Percentiles rank a stretch among this genome's conserved stretches.
phyloP scores from a whole-genome alignment of 2,113 vertebrate genomes.

The Xerus inauris region DNA sequence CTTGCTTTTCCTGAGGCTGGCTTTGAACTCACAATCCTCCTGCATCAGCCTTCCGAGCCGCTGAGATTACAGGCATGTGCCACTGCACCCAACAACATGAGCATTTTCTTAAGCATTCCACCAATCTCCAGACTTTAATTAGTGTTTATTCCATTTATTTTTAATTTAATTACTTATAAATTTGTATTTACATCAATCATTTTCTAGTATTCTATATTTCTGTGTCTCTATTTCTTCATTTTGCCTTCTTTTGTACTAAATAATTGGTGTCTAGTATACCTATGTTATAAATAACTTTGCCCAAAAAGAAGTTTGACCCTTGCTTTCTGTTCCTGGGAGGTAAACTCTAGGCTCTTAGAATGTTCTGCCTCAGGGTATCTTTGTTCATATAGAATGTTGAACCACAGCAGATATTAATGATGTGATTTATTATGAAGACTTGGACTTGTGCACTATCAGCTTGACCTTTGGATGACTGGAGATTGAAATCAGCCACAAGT shows the following conservation, averaged over 20 bases:
- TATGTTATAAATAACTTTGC: background rate
- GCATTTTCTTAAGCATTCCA: background rate
- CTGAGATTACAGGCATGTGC: no score
- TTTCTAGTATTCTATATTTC: background rate
- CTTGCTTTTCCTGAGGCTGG: no score
- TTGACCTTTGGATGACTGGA: background rate
- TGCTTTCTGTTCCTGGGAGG: background rate
- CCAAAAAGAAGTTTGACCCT: background rate
- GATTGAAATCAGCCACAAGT: background rate
- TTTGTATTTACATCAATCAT: background rate
- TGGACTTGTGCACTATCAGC: background rate
- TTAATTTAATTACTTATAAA: background rate
- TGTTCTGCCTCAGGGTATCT: background rate
- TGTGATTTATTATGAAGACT: background rate
- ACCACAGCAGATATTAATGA: background rate
- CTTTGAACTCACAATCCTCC: no score
- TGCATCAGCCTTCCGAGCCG: no score
- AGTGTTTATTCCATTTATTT: background rate
- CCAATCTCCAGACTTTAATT: background rate
- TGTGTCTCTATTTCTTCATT: background rate
- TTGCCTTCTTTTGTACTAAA: background rate
- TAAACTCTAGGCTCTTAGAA: background rate
- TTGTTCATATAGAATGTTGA: background rate
- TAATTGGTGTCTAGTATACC: background rate
- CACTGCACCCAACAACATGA: background rate